Evolutionary conservation across 1,140 invertebrate genomes (phyloP), one percentile per base, ranked within the genome.

Genomic region (Limonius californicus): DNA sequence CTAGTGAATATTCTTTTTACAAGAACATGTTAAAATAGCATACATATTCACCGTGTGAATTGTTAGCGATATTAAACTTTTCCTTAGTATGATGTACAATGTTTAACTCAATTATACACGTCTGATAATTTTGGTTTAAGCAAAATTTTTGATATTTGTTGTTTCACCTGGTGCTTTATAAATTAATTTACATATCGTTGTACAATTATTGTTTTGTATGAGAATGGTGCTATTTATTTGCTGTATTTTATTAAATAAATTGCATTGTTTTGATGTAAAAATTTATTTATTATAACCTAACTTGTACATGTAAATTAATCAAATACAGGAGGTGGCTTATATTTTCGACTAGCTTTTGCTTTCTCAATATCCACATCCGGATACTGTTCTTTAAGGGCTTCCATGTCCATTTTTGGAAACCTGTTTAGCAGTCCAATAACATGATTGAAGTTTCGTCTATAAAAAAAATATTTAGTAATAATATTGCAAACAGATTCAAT

Each of bases 381-480:
- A 80, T 87, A 94, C 72, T 88, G 78, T 64, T 84, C 77, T 76
- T 89, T 84, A 11, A 95, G 63, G 54, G 84, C 80, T 62, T 88
- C 83, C 70, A 87, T 72, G 74, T 92, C 87, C 70, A 91, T 76
- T 71, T 94, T 81, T 9, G 91, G 91, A 76, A 89, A 94, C 54
- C 84, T 78, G 62, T 86, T 87, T 9, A 94, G 66, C 18, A 93
- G 74, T 30, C 81, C 75, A 71, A 84, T 81, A 0, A 91, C 89
- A 73, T 85, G 82, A 65, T 84, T 86, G 32, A 73, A 81, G 39
- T 86, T 76, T 55, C 84, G 81, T 56, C 86, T 89, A 67, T 62
- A 82, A 82, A 16, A 27, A 27, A 27, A 9, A 9, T 27, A 27
- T 27, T 27, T 4, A 27, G 23, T 27, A 9, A 60, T 16, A 59